Conservation (phyloP, 1,140 invertebrate genomes). For the Ceratitis capitata region DNA sequence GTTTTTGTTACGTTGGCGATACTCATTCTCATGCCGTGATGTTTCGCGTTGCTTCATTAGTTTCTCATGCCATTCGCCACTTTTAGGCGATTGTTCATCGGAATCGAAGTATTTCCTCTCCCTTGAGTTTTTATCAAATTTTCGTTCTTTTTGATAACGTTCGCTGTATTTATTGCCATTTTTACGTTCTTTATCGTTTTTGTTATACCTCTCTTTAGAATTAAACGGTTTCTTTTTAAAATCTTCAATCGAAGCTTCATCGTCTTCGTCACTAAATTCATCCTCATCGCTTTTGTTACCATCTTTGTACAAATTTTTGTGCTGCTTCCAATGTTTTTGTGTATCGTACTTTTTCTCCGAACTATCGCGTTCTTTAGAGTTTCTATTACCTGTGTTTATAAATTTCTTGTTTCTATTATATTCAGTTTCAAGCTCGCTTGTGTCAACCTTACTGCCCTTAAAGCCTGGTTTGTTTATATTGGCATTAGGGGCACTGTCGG, state of each 20-base stretch:
- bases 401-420: neutral
- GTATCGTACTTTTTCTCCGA: neutral
- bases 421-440: neutral
- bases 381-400: neutral
- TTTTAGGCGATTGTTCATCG: neutral
- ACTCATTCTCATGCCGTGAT: constrained; percentile 49
- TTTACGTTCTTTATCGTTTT: constrained; percentile 6
- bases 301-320: neutral
- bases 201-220: constrained; percentile 42
- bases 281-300: neutral
- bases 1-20: constrained; percentile 52
- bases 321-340: neutral
- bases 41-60: constrained; percentile 59
- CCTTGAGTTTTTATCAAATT: neutral
- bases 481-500: neutral
- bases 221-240: constrained; percentile 38
- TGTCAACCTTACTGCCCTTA: neutral
- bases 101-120: neutral
- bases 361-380: constrained; percentile 7
- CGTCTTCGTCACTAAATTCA: neutral
- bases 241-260: constrained; percentile 5
- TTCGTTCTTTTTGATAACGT: neutral
- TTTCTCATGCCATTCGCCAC: constrained; percentile 56
- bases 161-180: neutral
- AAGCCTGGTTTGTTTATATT: neutral